Evolutionary conservation across 2,113 vertebrate genomes (phyloP), one percentile per base, ranked within the genome.

Genomic region (Colossoma macropomum): DNA sequence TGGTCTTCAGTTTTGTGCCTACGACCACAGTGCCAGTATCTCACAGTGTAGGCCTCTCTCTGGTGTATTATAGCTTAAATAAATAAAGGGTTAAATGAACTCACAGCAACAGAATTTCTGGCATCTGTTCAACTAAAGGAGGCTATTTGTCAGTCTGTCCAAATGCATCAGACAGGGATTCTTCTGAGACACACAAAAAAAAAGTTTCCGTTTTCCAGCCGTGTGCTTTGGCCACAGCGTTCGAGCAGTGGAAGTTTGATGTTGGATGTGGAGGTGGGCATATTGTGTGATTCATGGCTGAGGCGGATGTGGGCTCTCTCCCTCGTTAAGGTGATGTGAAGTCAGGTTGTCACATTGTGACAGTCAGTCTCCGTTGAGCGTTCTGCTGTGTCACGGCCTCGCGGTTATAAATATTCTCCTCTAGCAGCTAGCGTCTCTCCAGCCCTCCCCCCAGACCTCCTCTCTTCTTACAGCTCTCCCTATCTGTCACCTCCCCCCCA

Each of bases 331-430:
- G 48, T 88, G 83, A 88, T 77, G 60, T 80, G 84, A 88, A 91
- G 87, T 82, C 76, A 75, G 76, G 77, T 87, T 91, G 89, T 89
- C 86, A 89, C 21, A 27, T 84, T 86, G 85, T 88, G 86, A 90
- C 84, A 85, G 78, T 79, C 83, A 85, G 78, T 79, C 69, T 79
- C 25, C 34, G 75, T 75, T 54, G 66, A 52, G 68, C 75, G 17
- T 88, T 87, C 73, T 76, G 77, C 87, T 82, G 80, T 85, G 81
- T 88, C 86, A 85, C 17, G 59, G 79, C 75, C 79, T 87, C 11
- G 2, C 30, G 50, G 82, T 74, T 88, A 80, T 81, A 81, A 83
- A 91, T 88, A 90, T 85, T 85, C 50, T 71, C 30, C 63, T 27
- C 75, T 65, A 66, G 54, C 41, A 50, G 45, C 65, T 77, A 66